A percentile compares a stretch with the other conserved stretches of the same genome.
Conservation (phyloP, 2,113 vertebrate species). For the Speoplatyrhinus poulsoni region DNA sequence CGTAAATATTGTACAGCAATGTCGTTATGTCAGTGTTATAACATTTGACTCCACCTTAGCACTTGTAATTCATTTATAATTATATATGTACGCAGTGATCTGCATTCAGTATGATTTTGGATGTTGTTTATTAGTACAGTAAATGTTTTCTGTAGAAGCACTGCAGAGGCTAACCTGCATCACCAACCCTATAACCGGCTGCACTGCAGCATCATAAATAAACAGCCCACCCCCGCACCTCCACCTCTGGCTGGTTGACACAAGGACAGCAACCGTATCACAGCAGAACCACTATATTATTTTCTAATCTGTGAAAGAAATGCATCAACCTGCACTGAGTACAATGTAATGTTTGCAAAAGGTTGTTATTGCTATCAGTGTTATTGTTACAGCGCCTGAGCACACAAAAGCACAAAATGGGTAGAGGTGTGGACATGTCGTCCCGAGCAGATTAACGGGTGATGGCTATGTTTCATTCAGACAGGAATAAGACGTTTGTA, state of each 20-base stretch:
- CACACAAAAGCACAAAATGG: constrained; percentile 30
- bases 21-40: too few relatives aligned
- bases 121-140: neutral
- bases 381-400: constrained; percentile 32
- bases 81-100: too few relatives aligned
- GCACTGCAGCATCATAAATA: constrained; percentile 65
- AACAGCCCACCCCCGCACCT: neutral
- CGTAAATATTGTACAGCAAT: too few relatives aligned
- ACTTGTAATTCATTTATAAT: too few relatives aligned
- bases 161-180: constrained; percentile 33
- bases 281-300: neutral
- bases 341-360: constrained; percentile 24
- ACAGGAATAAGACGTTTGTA: constrained; percentile 26
- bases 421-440: constrained; percentile 15
- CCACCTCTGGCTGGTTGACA: neutral
- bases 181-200: constrained; percentile 14
- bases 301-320: constrained; percentile 8
- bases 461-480: constrained; percentile 29
- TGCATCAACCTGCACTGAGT: neutral
- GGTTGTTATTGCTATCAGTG: constrained; percentile 20
- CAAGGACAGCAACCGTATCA: constrained; percentile 21
- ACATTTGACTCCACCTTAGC: too few relatives aligned
- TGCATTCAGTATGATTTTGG: neutral
- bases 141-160: constrained; percentile 13
- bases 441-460: constrained; percentile 40